Percentiles rank a stretch among this genome's conserved stretches.
Conservation (phyloP, 2,797 vertebrate species). For the Threskiornis aethiopicus region DNA sequence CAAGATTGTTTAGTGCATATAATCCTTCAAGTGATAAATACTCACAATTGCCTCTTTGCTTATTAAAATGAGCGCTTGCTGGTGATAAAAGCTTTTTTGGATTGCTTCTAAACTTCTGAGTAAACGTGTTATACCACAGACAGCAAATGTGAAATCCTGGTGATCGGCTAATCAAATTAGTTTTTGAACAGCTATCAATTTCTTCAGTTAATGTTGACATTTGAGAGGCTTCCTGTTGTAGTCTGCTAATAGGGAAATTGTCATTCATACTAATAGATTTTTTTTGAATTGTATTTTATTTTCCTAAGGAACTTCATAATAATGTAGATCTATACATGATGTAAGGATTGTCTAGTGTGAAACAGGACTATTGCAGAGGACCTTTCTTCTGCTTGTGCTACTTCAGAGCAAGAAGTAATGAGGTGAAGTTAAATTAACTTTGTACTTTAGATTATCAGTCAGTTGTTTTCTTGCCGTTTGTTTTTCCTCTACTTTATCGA, state of each 20-base stretch:
- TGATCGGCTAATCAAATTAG: not conserved
- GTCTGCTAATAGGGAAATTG: not conserved
- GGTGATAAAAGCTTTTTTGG: not conserved
- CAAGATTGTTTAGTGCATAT: not conserved
- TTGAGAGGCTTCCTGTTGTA: not conserved
- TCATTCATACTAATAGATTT: not conserved
- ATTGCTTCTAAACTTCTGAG: not conserved
- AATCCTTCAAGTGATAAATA: not conserved
- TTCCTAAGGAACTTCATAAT: not conserved
- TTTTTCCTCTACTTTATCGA: not conserved
- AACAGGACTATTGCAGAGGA: not conserved
- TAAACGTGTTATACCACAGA: no score
- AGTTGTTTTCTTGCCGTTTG: not conserved
- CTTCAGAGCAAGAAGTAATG: not conserved
- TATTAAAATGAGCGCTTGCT: not conserved
- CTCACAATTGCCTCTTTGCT: not conserved
- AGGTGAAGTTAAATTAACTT: not conserved
- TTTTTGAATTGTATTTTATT: not conserved
- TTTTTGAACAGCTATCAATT: not conserved
- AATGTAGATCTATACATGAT: fast-evolving
- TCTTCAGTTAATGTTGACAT: not conserved
- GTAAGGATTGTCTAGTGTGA: not conserved
- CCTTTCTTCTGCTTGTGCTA: not conserved
- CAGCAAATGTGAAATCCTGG: not conserved
- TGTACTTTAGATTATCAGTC: not conserved